Evolutionary conservation across 2,113 vertebrate genomes (phyloP).

Genomic region (Microcebus murinus): DNA sequence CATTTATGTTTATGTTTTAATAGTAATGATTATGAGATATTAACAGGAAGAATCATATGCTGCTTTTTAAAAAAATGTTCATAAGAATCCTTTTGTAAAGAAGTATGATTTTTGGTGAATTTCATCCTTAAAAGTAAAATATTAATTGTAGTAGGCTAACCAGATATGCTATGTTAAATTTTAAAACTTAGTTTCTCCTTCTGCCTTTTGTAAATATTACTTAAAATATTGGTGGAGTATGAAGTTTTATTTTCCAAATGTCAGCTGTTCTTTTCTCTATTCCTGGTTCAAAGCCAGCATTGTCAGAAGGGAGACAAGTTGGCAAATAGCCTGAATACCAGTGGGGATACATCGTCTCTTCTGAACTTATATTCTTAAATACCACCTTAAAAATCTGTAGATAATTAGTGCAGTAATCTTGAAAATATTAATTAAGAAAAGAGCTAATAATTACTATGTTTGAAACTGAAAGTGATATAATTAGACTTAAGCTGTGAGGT

Average conservation of each 20-base stretch:
- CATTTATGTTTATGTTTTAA: conserved; percentile 45
- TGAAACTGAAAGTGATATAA: conserved; percentile 78
- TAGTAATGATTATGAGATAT: neutral
- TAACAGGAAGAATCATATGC: neutral
- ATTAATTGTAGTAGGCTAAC: neutral
- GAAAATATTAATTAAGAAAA: conserved; percentile 86
- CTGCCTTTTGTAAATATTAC: conserved; percentile 26
- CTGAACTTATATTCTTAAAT: conserved; percentile 81
- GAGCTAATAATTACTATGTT: conserved; percentile 82
- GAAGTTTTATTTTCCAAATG: conserved; percentile 61
- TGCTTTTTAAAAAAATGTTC: neutral
- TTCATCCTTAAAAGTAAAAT: conserved; percentile 6
- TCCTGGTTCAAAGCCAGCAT: conserved; percentile 74
- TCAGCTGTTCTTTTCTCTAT: conserved; percentile 47
- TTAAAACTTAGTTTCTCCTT: neutral
- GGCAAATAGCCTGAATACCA: conserved; percentile 81
- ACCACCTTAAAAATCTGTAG: conserved; percentile 80
- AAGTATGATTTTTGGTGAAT: neutral
- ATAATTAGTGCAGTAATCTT: conserved; percentile 79
- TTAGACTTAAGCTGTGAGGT: conserved; percentile 82
- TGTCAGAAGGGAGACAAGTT: conserved; percentile 76
- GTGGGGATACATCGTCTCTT: conserved; percentile 74
- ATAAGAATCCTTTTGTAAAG: neutral
- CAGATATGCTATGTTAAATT: neutral
- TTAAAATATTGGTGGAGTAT: conserved; percentile 35